phyloP scores from a whole-genome alignment of 2,797 vertebrate species.

The Ctenosaura bakeri region DNA sequence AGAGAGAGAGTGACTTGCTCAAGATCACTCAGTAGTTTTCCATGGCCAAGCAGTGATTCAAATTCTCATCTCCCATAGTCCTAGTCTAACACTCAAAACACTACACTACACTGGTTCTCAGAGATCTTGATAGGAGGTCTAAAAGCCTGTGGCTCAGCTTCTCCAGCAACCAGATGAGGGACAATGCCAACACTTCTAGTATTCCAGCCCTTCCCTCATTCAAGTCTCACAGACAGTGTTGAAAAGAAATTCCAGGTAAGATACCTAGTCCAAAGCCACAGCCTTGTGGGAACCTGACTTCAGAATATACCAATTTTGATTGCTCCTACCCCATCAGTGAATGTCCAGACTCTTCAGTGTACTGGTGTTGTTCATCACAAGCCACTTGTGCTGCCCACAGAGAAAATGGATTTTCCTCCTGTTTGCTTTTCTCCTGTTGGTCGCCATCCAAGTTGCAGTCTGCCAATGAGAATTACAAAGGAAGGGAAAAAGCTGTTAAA shows the following conservation, averaged over 20 bases:
- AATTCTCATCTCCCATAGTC: too few relatives aligned
- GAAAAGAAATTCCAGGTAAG: background rate
- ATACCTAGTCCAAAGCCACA: background rate
- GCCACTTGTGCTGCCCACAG: slow-evolving; percentile 1
- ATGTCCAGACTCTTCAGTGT: background rate
- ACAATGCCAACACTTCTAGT: background rate
- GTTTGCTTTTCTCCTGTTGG: background rate
- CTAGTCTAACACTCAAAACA: too few relatives aligned
- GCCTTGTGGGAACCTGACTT: background rate
- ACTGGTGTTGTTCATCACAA: background rate
- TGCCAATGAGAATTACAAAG: slow-evolving; percentile 8
- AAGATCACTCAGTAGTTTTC: too few relatives aligned
- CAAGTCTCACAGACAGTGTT: background rate
- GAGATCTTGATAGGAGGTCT: background rate
- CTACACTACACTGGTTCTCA: too few relatives aligned
- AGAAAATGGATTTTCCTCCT: background rate
- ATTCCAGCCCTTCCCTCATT: background rate
- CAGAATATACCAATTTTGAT: background rate
- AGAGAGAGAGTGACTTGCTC: too few relatives aligned
- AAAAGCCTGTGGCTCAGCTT: background rate
- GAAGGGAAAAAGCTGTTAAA: background rate
- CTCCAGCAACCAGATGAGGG: background rate
- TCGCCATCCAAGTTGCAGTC: slow-evolving; percentile 32
- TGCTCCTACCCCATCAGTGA: slow-evolving; percentile 25
- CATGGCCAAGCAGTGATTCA: too few relatives aligned